A percentile compares a stretch with the other conserved stretches of the same genome.
phyloP scores from a whole-genome alignment of 2,888 invertebrate species.

The Sarcophaga carnaria region DNA sequence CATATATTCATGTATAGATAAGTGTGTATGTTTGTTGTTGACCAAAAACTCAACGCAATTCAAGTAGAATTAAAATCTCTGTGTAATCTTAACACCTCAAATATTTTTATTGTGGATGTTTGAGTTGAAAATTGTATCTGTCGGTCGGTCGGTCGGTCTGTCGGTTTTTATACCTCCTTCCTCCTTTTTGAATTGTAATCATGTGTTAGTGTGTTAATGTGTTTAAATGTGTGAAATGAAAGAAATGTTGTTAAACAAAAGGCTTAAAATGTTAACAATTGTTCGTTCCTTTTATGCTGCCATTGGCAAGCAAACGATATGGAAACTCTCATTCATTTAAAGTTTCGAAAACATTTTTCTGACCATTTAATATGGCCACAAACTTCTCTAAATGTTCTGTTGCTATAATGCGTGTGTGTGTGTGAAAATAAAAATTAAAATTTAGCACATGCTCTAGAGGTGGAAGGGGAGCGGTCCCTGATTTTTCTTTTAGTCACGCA shows the following conservation, averaged over 20 bases:
- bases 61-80: slow-evolving; percentile 62
- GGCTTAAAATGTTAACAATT: slow-evolving; percentile 65
- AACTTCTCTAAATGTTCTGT: not conserved
- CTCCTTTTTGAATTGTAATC: not conserved
- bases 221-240: slow-evolving; percentile 24
- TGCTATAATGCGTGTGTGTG: not conserved
- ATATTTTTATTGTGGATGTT: slow-evolving; percentile 32
- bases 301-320: not conserved
- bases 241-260: slow-evolving; percentile 51
- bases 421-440: not conserved
- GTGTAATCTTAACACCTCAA: slow-evolving; percentile 58
- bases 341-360: not conserved
- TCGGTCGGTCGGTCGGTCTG: not conserved
- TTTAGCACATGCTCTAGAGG: not conserved
- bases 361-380: not conserved
- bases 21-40: not conserved
- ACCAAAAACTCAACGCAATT: slow-evolving; percentile 53
- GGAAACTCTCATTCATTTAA: not conserved
- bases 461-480: no score
- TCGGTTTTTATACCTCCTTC: not conserved
- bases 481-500: no score
- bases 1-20: no score
- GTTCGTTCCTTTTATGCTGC: not conserved
- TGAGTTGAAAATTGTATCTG: slow-evolving; percentile 5
- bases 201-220: not conserved